Evolutionary conservation across 2,888 invertebrate species (phyloP).

Genomic region (Dryomyza anilis): DNA sequence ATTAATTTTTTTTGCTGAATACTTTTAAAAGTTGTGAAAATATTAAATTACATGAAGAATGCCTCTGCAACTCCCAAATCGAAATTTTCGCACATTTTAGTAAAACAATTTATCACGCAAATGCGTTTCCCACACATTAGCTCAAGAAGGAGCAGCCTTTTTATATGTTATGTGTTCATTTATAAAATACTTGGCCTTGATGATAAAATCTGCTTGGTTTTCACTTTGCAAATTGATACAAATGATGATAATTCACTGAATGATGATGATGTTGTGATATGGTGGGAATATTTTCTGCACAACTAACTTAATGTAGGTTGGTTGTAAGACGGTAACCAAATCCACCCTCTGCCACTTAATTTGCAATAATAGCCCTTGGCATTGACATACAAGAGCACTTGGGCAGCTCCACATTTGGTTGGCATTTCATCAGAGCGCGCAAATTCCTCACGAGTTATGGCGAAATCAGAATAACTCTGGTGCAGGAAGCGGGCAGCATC

Average conservation of each 20-base stretch:
- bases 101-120: constrained; percentile 3
- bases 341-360: constrained; percentile 23
- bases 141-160: no score
- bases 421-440: constrained; percentile 17
- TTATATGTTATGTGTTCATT: no score
- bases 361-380: constrained; percentile 19
- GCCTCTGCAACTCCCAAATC: no score
- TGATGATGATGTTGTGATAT: constrained; percentile 10
- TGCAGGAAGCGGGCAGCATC: no score
- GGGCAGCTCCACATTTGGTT: no score
- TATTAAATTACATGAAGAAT: no score
- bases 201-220: not conserved
- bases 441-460: constrained; percentile 6
- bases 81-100: not conserved
- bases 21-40: no score
- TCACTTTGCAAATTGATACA: constrained; percentile 24
- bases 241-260: constrained; percentile 17
- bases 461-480: no score
- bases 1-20: no score
- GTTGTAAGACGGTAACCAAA: not conserved
- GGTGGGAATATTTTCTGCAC: constrained; percentile 16
- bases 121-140: constrained; percentile 1
- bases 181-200: not conserved
- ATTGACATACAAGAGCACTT: constrained; percentile 4
- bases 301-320: not conserved